Percentiles rank a stretch among this genome's conserved stretches.
Conservation (phyloP, 2,797 vertebrate species). For the Selene dorsalis region DNA sequence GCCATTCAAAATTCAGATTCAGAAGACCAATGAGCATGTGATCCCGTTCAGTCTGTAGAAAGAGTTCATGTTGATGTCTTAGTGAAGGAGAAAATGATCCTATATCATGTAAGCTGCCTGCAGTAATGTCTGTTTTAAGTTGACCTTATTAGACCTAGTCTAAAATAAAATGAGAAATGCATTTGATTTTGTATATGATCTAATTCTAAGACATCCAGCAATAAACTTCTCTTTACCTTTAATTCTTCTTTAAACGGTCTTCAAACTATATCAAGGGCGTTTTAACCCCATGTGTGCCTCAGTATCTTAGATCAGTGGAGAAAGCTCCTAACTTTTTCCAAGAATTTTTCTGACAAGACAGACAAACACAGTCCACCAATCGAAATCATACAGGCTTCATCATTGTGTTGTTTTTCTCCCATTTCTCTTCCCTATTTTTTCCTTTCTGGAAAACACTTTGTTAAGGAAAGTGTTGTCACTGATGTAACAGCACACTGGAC, state of each 20-base stretch:
- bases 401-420: too few species aligned
- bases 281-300: too few species aligned
- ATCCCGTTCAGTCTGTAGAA: not conserved
- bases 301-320: too few species aligned
- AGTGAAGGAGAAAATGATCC: not conserved
- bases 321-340: too few species aligned
- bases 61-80: conserved; percentile 14
- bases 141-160: not conserved
- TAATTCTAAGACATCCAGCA: not conserved
- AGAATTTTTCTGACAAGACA: too few species aligned
- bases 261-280: too few species aligned
- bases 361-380: too few species aligned
- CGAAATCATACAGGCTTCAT: too few species aligned
- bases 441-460: too few species aligned
- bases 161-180: not conserved
- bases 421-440: too few species aligned
- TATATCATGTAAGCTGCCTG: not conserved
- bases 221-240: not conserved
- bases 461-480: not conserved
- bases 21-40: conserved; percentile 2
- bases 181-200: not conserved
- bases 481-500: not conserved
- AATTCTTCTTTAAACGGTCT: too few species aligned
- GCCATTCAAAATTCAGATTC: conserved; percentile 24
- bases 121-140: conserved; percentile 19